A percentile compares a stretch with the other conserved stretches of the same genome.
phyloP scores from a whole-genome alignment of 2,797 vertebrate genomes.

The Enteromius treurensis region DNA sequence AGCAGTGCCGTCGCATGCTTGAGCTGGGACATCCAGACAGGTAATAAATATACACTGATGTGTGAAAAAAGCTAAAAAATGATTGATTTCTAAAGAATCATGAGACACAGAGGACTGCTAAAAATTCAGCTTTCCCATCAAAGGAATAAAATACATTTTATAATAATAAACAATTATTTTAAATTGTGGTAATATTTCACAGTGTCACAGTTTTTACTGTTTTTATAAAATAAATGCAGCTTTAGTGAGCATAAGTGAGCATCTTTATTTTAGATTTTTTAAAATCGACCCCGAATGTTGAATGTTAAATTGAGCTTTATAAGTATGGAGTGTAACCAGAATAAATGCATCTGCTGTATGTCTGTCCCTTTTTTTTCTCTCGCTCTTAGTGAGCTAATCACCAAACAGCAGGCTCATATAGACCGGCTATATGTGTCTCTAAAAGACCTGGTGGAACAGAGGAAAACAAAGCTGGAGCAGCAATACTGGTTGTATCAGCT shows the following conservation, averaged over 20 bases:
- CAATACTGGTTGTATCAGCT: slow-evolving; percentile 94
- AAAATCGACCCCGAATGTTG: not conserved
- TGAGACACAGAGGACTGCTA: not conserved
- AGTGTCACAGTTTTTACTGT: not conserved
- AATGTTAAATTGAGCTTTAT: not conserved
- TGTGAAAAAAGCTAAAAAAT: not conserved
- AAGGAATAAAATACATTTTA: not conserved
- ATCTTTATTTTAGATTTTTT: not conserved
- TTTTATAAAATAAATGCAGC: not conserved
- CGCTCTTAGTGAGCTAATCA: slow-evolving; percentile 83
- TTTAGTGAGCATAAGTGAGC: not conserved
- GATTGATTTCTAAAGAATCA: not conserved
- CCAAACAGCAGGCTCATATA: slow-evolving; percentile 91
- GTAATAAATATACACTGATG: slow-evolving; percentile 65
- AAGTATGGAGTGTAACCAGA: not conserved
- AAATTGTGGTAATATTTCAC: not conserved
- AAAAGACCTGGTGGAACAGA: slow-evolving; percentile 91
- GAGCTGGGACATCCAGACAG: slow-evolving; percentile 90
- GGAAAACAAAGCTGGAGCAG: slow-evolving; percentile 88
- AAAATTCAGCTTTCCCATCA: not conserved
- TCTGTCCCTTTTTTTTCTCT: slow-evolving; percentile 32
- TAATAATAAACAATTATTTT: not conserved
- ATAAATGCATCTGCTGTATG: not conserved
- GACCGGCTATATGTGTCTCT: slow-evolving; percentile 91
- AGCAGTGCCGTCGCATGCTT: slow-evolving; percentile 86